Conservation (phyloP, 2,797 vertebrate species). For the Silurus lanzhouensis region DNA sequence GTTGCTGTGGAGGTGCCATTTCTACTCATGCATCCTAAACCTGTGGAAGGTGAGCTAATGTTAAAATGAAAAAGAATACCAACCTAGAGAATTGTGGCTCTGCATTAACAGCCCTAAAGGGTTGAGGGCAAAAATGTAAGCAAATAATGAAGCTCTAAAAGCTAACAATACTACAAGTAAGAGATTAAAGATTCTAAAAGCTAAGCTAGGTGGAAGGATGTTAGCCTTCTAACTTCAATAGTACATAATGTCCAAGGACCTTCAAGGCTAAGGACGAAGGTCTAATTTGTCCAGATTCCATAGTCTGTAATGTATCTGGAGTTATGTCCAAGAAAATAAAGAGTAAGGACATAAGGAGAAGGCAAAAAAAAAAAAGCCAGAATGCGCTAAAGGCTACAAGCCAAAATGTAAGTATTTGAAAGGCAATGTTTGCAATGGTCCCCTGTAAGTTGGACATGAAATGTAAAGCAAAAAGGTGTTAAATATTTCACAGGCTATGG, state of each 20-base stretch:
- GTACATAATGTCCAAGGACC: not conserved
- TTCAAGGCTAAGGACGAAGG: not conserved
- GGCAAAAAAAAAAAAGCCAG: not conserved
- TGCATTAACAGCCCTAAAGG: no score
- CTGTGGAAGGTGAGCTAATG: slow-evolving; percentile 76
- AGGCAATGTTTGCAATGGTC: not conserved
- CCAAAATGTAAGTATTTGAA: not conserved
- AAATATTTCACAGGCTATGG: not conserved
- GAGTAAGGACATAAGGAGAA: not conserved
- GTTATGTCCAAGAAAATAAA: not conserved
- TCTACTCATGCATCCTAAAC: slow-evolving; percentile 89
- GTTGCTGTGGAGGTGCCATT: slow-evolving; percentile 89
- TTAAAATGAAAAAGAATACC: no score
- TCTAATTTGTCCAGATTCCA: not conserved
- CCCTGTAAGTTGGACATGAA: no score
- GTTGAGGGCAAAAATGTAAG: not conserved
- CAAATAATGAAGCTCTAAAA: not conserved
- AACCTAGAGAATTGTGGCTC: no score
- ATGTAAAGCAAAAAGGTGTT: no score
- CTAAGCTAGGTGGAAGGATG: not conserved
- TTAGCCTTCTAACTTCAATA: no score
- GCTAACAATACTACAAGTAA: no score
- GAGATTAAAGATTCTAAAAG: not conserved
- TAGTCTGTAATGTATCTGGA: not conserved
- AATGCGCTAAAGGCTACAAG: not conserved